Percentiles rank a stretch among this genome's conserved stretches.
phyloP scores from a whole-genome alignment of 2,797 vertebrate species.

The Pipistrellus pipistrellus region DNA sequence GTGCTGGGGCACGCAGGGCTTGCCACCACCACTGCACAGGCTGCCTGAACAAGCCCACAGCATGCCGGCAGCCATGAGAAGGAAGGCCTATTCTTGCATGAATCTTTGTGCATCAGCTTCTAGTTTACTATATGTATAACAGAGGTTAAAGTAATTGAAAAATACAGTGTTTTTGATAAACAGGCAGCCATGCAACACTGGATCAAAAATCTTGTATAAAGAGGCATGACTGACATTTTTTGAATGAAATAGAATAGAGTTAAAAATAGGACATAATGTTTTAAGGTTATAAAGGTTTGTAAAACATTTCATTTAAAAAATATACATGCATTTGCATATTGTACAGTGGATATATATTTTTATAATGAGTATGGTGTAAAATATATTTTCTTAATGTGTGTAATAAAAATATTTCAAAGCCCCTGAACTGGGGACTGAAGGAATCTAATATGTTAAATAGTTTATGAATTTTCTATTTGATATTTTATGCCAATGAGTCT shows the following conservation, averaged over 20 bases:
- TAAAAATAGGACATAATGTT: not conserved
- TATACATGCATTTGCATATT: not conserved
- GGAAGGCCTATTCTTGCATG: too few species aligned
- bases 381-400: not conserved
- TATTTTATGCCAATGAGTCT: not conserved
- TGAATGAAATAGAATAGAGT: not conserved
- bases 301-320: not conserved
- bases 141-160: not conserved
- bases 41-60: too few species aligned
- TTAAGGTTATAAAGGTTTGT: constrained; percentile 16
- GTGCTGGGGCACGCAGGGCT: too few species aligned
- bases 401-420: not conserved
- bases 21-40: too few species aligned
- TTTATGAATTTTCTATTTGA: not conserved
- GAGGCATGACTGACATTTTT: not conserved
- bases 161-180: not conserved
- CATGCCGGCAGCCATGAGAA: too few species aligned
- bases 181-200: not conserved
- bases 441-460: not conserved
- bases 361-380: not conserved
- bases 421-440: not conserved
- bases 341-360: not conserved
- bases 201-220: not conserved
- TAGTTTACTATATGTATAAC: not conserved
- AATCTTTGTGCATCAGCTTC: too few species aligned